Evolutionary conservation across 1,140 invertebrate genomes (phyloP).

Genomic region (Leptonema lineaticorne): DNA sequence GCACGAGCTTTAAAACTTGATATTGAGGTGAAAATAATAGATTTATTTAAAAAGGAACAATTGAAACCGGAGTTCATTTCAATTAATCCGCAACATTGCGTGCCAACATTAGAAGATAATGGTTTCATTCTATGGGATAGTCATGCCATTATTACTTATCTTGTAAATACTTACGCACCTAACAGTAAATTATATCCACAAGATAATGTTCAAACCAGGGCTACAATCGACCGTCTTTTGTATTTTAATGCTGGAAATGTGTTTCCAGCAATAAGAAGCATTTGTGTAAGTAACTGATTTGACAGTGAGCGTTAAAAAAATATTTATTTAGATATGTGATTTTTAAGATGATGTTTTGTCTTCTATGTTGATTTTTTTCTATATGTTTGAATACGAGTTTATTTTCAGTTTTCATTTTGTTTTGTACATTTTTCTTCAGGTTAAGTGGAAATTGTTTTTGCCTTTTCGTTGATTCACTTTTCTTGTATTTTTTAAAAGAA

Average conservation of each 20-base stretch:
- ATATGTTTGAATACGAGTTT: no score
- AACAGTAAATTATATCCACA: constrained; percentile 63
- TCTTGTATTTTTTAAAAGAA: no score
- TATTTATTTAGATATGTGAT: no score
- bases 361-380: no score
- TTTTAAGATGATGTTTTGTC: no score
- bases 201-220: constrained; percentile 57
- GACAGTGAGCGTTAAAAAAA: no score
- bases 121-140: constrained; percentile 65
- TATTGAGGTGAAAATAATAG: constrained; percentile 60
- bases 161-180: constrained; percentile 63
- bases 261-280: constrained; percentile 60
- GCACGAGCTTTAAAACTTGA: constrained; percentile 64
- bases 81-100: constrained; percentile 66
- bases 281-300: constrained; percentile 59
- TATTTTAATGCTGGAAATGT: constrained; percentile 66
- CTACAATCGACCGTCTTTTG: constrained; percentile 61
- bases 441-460: no score
- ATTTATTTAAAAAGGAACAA: constrained; percentile 65
- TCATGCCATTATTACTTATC: constrained; percentile 61
- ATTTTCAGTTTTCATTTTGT: neutral
- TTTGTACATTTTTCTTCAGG: constrained; percentile 7
- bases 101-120: constrained; percentile 66
- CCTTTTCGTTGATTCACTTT: no score
- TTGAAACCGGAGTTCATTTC: constrained; percentile 62